phyloP scores from a whole-genome alignment of 2,888 invertebrate species.

The Pristionchus entomophagus region DNA sequence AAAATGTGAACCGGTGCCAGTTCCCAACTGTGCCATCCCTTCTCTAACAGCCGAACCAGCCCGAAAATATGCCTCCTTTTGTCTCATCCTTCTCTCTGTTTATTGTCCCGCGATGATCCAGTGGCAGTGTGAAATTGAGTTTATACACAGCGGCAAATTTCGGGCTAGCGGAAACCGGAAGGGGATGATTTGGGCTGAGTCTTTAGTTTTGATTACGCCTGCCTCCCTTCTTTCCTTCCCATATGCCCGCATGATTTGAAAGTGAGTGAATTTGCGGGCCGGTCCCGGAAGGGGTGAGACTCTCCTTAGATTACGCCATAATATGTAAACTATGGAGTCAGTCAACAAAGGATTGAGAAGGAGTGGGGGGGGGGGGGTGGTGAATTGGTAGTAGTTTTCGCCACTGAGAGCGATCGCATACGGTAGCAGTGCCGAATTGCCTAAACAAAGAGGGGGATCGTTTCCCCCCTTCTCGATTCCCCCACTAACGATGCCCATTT shows the following conservation, averaged over 20 bases:
- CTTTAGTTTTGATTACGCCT: slow-evolving; percentile 42
- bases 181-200: neutral
- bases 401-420: neutral
- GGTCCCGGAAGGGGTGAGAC: neutral
- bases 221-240: neutral
- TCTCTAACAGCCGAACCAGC: neutral
- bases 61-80: neutral
- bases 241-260: slow-evolving; percentile 19
- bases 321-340: slow-evolving; percentile 35
- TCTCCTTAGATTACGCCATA: slow-evolving; percentile 30
- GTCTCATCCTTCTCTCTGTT: slow-evolving; percentile 12
- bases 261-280: neutral
- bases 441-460: slow-evolving; percentile 32
- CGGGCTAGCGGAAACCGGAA: neutral
- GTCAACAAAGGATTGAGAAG: slow-evolving; percentile 23
- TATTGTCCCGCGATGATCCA: slow-evolving; percentile 19
- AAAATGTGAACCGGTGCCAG: too few species aligned
- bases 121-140: neutral
- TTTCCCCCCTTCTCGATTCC: slow-evolving; percentile 18
- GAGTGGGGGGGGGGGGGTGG: too few species aligned
- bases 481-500: slow-evolving; percentile 6
- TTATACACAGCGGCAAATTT: slow-evolving; percentile 36
- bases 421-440: neutral
- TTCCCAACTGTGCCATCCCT: too few species aligned
- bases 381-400: slow-evolving; percentile 13